phyloP scores from a whole-genome alignment of 2,797 vertebrate genomes.

The Micrastur ruficollis region DNA sequence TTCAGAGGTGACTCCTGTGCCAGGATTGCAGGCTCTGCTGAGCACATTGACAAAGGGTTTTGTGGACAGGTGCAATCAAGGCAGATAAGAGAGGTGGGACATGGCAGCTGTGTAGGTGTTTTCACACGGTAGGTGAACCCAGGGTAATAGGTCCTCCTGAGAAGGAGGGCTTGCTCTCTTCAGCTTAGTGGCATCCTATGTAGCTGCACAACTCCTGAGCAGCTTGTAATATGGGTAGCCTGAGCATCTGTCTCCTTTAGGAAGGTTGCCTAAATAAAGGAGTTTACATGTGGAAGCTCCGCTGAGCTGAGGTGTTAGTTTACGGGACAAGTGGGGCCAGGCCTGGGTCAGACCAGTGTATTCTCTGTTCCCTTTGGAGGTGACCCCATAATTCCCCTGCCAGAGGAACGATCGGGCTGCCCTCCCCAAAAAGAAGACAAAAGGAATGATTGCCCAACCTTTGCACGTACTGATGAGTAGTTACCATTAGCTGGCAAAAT shows the following conservation, averaged over 20 bases:
- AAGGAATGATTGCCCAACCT: not conserved
- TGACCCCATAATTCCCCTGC: not conserved
- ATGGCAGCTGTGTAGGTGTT: not conserved
- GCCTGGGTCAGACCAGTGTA: not conserved
- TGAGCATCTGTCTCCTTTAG: not conserved
- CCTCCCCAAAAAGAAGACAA: not conserved
- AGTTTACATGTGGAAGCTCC: not conserved
- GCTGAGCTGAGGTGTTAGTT: not conserved
- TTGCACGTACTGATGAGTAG: not conserved
- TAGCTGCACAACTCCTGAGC: not conserved
- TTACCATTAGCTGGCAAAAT: not conserved
- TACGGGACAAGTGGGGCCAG: not conserved
- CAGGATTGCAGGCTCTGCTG: not conserved
- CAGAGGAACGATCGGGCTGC: not conserved
- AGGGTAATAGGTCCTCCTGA: not conserved
- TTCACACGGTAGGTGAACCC: accelerated
- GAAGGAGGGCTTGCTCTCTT: not conserved
- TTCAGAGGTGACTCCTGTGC: not conserved
- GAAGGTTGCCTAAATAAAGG: not conserved
- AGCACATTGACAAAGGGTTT: not conserved
- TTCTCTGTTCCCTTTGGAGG: not conserved
- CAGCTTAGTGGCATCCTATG: not conserved
- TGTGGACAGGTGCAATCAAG: not conserved
- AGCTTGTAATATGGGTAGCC: not conserved
- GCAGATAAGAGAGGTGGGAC: not conserved